These are phyloP conservation scores for Charanyca ferruginea DNA, from an alignment of 2,888 invertebrate genomes.

Conservation along the genomic window DNA sequence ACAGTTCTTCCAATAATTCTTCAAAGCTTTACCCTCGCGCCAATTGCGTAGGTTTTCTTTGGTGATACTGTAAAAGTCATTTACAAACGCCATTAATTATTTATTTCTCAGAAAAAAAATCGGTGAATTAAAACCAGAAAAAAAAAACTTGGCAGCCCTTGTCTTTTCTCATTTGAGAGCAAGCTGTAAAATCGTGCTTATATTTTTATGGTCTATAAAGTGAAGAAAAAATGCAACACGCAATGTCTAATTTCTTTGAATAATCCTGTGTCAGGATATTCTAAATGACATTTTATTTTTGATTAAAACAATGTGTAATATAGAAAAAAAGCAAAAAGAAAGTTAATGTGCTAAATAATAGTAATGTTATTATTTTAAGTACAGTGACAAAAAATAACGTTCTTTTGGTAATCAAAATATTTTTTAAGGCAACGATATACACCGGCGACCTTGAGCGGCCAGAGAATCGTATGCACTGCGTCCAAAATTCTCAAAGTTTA, in stretches of 20 bases:
- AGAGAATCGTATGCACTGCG: no score
- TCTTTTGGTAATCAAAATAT: no score
- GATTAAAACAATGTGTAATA: no score
- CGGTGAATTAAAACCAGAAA: neutral
- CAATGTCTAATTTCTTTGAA: conserved; percentile 14
- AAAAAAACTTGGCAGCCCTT: conserved; percentile 34
- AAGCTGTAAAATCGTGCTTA: conserved; percentile 47
- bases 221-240: conserved; percentile 19
- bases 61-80: conserved; percentile 23
- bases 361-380: no score
- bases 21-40: neutral
- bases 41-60: neutral
- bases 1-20: neutral
- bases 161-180: conserved; percentile 12
- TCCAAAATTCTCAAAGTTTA: no score
- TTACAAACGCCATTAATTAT: conserved; percentile 27
- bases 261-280: conserved; percentile 18
- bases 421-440: no score
- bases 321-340: no score
- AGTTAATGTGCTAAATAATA: no score
- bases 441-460: no score
- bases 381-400: no score
- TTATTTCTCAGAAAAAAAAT: conserved; percentile 2
- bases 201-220: conserved; percentile 53
- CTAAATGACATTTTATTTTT: neutral